Percentiles rank a stretch among this genome's conserved stretches.
Conservation (phyloP, 2,888 invertebrate genomes). For the Campopleginae sp. region DNA sequence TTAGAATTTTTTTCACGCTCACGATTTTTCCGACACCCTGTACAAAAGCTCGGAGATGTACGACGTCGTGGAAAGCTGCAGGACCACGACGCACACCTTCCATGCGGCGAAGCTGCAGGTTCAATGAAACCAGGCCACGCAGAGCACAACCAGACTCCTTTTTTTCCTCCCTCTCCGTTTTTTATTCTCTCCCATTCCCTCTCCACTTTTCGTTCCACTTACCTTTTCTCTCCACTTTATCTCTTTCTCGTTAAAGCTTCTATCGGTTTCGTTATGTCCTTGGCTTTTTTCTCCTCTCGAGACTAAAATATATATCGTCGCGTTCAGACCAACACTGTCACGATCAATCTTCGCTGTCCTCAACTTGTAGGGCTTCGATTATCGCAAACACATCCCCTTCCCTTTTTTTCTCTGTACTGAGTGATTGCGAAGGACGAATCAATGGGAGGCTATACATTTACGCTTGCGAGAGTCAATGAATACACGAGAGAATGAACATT, state of each 20-base stretch:
- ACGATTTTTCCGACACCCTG: not conserved
- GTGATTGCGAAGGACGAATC: slow-evolving; percentile 1
- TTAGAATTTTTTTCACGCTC: not conserved
- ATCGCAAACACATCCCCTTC: not conserved
- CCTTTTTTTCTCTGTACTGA: not conserved
- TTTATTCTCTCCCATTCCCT: not conserved
- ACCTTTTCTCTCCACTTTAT: slow-evolving; percentile 25
- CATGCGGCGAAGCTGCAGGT: slow-evolving; percentile 73
- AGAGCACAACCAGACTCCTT: slow-evolving; percentile 40
- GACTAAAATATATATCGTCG: slow-evolving; percentile 29
- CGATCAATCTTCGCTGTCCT: slow-evolving; percentile 17
- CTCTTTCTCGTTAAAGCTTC: slow-evolving; percentile 56
- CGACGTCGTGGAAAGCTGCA: not conserved
- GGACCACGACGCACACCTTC: slow-evolving; percentile 65
- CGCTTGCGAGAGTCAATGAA: not conserved
- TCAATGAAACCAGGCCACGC: slow-evolving; percentile 82
- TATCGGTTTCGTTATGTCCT: slow-evolving; percentile 34
- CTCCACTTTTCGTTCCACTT: slow-evolving; percentile 20
- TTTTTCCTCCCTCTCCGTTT: not conserved
- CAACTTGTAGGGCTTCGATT: not conserved
- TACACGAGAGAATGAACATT: not conserved
- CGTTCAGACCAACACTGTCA: not conserved
- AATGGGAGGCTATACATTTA: not conserved
- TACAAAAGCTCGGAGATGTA: not conserved
- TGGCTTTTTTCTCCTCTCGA: slow-evolving; percentile 29